phyloP scores from a whole-genome alignment of 2,797 vertebrate genomes.

The Sebastes nivosus region DNA sequence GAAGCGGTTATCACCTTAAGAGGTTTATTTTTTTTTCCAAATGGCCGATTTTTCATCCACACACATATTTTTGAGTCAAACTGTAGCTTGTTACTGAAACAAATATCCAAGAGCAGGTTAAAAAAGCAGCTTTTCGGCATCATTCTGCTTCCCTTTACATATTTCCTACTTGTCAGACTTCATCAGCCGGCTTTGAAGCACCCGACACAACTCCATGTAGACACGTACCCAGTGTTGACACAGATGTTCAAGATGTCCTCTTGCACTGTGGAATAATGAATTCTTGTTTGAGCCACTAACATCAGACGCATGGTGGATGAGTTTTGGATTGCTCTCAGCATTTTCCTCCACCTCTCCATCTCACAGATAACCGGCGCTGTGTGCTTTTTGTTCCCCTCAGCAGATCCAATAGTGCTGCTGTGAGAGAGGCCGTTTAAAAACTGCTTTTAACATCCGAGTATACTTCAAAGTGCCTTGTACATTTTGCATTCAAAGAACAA shows the following conservation, averaged over 20 bases:
- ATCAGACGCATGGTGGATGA: slow-evolving; percentile 67
- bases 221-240: slow-evolving; percentile 65
- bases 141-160: slow-evolving; percentile 17
- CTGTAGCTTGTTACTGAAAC: neutral
- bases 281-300: slow-evolving; percentile 68
- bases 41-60: neutral
- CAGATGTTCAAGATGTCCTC: slow-evolving; percentile 69
- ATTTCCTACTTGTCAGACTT: slow-evolving; percentile 53
- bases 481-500: slow-evolving; percentile 12
- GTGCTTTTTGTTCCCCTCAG: slow-evolving; percentile 56
- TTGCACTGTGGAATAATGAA: slow-evolving; percentile 61
- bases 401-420: slow-evolving; percentile 36
- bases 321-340: slow-evolving; percentile 63
- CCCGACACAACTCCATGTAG: slow-evolving; percentile 29
- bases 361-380: slow-evolving; percentile 61
- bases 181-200: slow-evolving; percentile 41
- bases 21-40: neutral
- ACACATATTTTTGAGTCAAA: neutral
- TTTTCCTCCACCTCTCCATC: slow-evolving; percentile 57
- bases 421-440: slow-evolving; percentile 15
- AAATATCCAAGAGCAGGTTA: slow-evolving; percentile 2
- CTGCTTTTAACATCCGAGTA: slow-evolving; percentile 7
- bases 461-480: slow-evolving; percentile 31
- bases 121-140: slow-evolving; percentile 19
- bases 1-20: neutral